Base-by-base conservation (phyloP, 2,888 invertebrate species). In the Galeruca laticollis region DNA sequence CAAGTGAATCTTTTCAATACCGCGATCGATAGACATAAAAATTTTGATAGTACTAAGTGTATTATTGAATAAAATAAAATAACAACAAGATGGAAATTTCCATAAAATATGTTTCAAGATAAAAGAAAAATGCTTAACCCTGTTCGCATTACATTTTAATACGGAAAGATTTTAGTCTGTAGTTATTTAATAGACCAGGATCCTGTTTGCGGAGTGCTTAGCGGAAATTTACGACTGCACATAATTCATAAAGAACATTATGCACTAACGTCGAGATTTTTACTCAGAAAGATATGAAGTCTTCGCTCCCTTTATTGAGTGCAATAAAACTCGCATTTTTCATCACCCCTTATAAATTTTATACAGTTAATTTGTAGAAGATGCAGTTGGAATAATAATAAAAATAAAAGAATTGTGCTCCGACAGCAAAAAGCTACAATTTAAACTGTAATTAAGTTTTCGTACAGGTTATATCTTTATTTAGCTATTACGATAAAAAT, bases 241-340 rank as follows among this genome's bases (percentile, higher is more conserved):
- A 57, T 57, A 57, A 57, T 57, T 57, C 56, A 57, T 35, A 57
- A 57, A 33, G 33, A 57, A 57, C 56, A 57, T 57, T 57, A 57
- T 57, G 56, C 56, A 57, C 56, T 57, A 57, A 57, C 33, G 56
- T 33, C 31, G 56, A 57, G 56, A 57, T 57, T 57, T 35, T 57
- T 54, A 54, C 33, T 54, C 54, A 26, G 15, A 26, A 63, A 63
- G 43, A 63, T 60, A 60, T 60, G 60, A 35, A 60, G 54, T 54
- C 54, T 54, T 26, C 26, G 54, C 60, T 60, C 49, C 2, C 21
- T 61, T 61, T 61, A 61, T 61, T 35, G 61, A 51, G 49, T 18
- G 51, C 61, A 61, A 61, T 61, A 60, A 60, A 60, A 60, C n/a
- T 60, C 47, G 9, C 31, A 21, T 60, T 31, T 60, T 60, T 60